Percentiles rank a stretch among this genome's conserved stretches.
Evolutionary conservation across 1,140 invertebrate genomes (phyloP).

Genomic region (Latrodectus geometricus): DNA sequence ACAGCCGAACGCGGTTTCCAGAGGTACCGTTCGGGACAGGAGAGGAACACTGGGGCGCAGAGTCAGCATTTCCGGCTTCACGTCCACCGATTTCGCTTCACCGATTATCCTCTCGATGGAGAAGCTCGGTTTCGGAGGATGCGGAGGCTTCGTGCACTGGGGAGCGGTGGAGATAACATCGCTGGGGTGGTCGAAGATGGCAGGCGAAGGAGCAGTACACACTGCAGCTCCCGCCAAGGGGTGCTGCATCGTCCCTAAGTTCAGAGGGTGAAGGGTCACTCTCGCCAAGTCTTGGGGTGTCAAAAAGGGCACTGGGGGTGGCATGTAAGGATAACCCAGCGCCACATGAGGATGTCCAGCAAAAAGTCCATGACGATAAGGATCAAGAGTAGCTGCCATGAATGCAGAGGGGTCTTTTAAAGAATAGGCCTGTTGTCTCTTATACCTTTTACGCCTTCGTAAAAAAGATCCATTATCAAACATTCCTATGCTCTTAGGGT

Average conservation of each 20-base stretch:
- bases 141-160: constrained; percentile 31
- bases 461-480: constrained; percentile 99
- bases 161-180: constrained; percentile 28
- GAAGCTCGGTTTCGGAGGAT: constrained; percentile 53
- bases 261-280: constrained; percentile 46
- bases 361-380: constrained; percentile 62
- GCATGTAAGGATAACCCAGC: constrained; percentile 65
- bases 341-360: constrained; percentile 63
- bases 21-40: constrained; percentile 25
- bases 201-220: constrained; percentile 12
- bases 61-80: constrained; percentile 44
- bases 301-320: constrained; percentile 50
- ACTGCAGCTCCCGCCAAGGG: constrained; percentile 11
- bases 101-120: constrained; percentile 61
- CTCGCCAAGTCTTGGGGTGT: constrained; percentile 52
- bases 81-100: constrained; percentile 39
- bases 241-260: constrained; percentile 24
- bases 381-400: constrained; percentile 65
- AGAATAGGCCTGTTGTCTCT: constrained; percentile 72
- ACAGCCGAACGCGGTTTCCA: constrained; percentile 24
- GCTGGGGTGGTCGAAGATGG: constrained; percentile 16
- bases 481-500: constrained; percentile 98
- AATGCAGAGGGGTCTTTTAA: constrained; percentile 65
- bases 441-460: constrained; percentile 93
- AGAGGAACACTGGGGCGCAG: constrained; percentile 37